These are phyloP conservation scores for Sapajus apella DNA, from an alignment of 2,113 vertebrate genomes.

Conservation along the genomic window DNA sequence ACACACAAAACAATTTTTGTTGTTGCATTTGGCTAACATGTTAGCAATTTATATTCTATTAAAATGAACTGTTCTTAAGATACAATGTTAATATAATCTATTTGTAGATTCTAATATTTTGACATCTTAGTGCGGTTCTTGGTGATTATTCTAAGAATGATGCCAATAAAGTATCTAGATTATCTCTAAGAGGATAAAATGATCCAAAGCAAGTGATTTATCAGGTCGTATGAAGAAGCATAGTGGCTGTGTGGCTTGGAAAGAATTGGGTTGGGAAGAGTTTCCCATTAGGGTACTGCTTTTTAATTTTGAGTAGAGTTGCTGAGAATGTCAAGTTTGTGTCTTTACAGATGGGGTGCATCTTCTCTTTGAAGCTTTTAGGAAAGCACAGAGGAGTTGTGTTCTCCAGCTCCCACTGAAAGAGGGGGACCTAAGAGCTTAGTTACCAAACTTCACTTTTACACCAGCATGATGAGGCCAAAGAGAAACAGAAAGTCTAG, in stretches of 20 bases:
- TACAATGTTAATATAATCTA: background rate
- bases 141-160: background rate
- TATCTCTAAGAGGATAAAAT: background rate
- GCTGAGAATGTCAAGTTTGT: background rate
- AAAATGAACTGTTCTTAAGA: background rate
- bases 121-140: background rate
- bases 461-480: background rate
- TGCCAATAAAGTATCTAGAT: background rate
- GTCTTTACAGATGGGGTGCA: background rate
- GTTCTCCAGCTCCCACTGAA: background rate
- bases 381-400: background rate
- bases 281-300: background rate
- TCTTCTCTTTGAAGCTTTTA: background rate
- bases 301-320: background rate
- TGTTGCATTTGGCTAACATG: background rate
- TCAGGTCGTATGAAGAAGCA: background rate
- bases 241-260: background rate
- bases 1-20: background rate
- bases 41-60: conserved; percentile 1
- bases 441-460: background rate
- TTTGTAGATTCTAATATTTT: background rate
- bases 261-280: background rate
- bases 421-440: background rate
- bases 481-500: background rate
- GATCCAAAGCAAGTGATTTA: background rate